phyloP scores from a whole-genome alignment of 1,140 invertebrate genomes.

The Pseudoatta argentina region DNA sequence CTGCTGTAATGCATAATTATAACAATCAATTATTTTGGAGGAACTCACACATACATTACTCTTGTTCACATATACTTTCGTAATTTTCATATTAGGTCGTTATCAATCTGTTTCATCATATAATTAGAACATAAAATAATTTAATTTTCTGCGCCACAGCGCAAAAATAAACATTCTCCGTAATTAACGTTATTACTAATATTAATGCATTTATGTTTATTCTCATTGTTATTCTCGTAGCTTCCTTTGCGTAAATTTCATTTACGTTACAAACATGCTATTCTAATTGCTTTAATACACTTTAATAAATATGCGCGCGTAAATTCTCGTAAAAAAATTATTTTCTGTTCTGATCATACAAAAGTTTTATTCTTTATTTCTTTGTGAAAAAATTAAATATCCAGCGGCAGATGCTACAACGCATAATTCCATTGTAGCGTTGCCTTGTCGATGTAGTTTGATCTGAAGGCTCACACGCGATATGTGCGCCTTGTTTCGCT shows the following conservation, averaged over 20 bases:
- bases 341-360: neutral
- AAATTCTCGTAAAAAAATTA: neutral
- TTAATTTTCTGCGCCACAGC: slow-evolving; percentile 25
- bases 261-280: neutral
- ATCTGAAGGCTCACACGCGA: slow-evolving; percentile 29
- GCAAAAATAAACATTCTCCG: slow-evolving; percentile 31
- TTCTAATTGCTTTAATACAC: slow-evolving; percentile 30
- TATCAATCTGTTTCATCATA: slow-evolving; percentile 8
- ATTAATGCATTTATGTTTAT: slow-evolving; percentile 33
- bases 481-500: slow-evolving; percentile 3
- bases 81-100: slow-evolving; percentile 2
- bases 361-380: neutral
- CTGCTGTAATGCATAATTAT: slow-evolving; percentile 12
- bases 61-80: neutral
- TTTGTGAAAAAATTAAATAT: slow-evolving; percentile 5
- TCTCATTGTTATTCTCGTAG: neutral
- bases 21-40: slow-evolving; percentile 14
- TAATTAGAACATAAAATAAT: slow-evolving; percentile 46
- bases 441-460: slow-evolving; percentile 14
- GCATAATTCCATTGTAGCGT: neutral
- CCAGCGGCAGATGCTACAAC: neutral
- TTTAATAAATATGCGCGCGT: neutral
- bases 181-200: slow-evolving; percentile 33
- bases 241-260: slow-evolving; percentile 1
- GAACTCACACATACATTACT: neutral